These are phyloP conservation scores for Sciurus carolinensis DNA, from an alignment of 2,797 vertebrate species.

Conservation along the genomic window DNA sequence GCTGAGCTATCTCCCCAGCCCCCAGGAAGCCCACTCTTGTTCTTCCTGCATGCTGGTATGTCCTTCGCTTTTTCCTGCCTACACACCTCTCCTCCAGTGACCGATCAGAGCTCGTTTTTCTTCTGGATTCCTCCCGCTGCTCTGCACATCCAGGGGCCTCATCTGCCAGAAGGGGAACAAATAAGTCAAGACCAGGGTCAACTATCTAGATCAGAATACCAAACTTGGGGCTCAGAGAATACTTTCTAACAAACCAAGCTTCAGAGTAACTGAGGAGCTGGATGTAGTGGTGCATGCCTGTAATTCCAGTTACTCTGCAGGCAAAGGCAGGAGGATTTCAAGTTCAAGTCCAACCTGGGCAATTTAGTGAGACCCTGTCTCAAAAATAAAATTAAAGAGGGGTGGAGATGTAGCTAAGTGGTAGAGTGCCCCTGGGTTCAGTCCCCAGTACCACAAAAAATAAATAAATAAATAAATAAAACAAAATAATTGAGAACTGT, in stretches of 20 bases:
- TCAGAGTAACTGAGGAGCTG: background rate
- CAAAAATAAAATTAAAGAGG: background rate
- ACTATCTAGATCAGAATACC: background rate
- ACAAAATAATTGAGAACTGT: too few species aligned
- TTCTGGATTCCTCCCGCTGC: background rate
- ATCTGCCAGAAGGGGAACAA: background rate
- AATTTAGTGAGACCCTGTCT: background rate
- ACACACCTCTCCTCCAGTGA: background rate
- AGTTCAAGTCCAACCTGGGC: background rate
- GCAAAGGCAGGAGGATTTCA: background rate
- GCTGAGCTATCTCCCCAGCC: too few species aligned
- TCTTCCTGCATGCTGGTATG: background rate
- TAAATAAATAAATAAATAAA: too few species aligned
- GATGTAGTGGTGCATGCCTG: background rate
- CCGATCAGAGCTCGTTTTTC: too few species aligned
- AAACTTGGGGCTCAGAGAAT: background rate
- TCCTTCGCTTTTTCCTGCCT: background rate
- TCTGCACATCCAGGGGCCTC: background rate
- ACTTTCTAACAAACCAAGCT: background rate
- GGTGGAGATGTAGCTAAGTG: background rate
- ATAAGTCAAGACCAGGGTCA: background rate
- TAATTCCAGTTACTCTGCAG: background rate
- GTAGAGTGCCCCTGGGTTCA: background rate
- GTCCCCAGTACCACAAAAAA: too few species aligned
- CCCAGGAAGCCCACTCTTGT: background rate